These are phyloP conservation scores for Monochamus alternatus DNA, from an alignment of 2,888 invertebrate species.

Conservation along the genomic window DNA sequence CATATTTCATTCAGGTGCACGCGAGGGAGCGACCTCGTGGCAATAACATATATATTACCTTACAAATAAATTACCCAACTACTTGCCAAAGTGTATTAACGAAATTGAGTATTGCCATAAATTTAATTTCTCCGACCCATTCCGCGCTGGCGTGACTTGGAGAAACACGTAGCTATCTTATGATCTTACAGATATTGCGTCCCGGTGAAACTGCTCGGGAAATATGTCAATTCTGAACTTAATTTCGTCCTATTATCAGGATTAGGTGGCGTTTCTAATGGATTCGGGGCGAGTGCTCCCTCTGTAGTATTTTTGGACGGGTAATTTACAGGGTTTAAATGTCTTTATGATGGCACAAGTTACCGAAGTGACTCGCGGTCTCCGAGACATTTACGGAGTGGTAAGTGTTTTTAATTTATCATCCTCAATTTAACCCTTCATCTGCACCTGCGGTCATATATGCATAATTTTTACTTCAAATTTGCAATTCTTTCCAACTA, in stretches of 20 bases:
- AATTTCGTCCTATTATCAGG: slow-evolving; percentile 27
- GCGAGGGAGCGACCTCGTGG: slow-evolving; percentile 40
- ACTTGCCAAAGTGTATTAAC: slow-evolving; percentile 63
- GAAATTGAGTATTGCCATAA: slow-evolving; percentile 64
- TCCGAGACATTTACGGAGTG: background rate
- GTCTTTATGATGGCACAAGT: background rate
- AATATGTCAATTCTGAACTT: slow-evolving; percentile 31
- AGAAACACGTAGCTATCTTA: slow-evolving; percentile 49
- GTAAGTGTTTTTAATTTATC: background rate
- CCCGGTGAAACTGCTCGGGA: slow-evolving; percentile 19
- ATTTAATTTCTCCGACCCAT: slow-evolving; percentile 52
- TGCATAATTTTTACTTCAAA: no score
- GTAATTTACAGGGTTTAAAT: slow-evolving; percentile 2
- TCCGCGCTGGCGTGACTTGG: slow-evolving; percentile 41
- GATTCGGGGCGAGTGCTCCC: slow-evolving; percentile 12
- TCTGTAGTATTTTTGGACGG: background rate
- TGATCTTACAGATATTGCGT: slow-evolving; percentile 47
- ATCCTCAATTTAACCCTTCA: background rate
- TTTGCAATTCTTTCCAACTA: no score
- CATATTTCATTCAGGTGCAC: slow-evolving; percentile 44
- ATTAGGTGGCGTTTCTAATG: background rate
- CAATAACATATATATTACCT: slow-evolving; percentile 56
- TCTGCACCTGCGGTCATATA: no score
- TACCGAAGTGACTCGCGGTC: background rate
- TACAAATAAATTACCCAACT: slow-evolving; percentile 60